Conservation (phyloP, 2,113 vertebrate species). For the Recurvirostra avosetta region DNA sequence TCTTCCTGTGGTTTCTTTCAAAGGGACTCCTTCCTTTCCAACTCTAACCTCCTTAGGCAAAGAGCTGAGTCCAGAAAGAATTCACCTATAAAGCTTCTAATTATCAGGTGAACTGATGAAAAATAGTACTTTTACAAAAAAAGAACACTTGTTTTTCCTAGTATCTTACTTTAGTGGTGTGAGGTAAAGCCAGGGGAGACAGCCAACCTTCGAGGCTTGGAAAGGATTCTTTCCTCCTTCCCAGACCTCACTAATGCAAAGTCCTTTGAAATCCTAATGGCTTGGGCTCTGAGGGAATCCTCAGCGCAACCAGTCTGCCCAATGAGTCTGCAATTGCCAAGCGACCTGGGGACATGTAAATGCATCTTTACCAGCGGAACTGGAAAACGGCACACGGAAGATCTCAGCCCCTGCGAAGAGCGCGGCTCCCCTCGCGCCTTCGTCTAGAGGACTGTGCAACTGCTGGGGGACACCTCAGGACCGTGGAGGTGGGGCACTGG, state of each 20-base stretch:
- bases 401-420: background rate
- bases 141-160: background rate
- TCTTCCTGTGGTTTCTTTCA: constrained; percentile 27
- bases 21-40: background rate
- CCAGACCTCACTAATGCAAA: background rate
- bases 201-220: background rate
- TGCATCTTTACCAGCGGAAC: background rate
- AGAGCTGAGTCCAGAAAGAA: background rate
- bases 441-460: background rate
- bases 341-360: background rate
- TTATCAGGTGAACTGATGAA: background rate
- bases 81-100: background rate
- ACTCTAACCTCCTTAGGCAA: constrained; percentile 5
- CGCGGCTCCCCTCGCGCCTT: background rate
- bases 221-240: background rate
- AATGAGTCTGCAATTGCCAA: background rate
- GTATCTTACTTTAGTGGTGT: background rate
- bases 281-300: background rate
- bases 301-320: background rate
- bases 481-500: background rate
- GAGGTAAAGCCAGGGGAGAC: background rate
- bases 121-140: background rate
- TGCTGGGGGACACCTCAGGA: background rate
- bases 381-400: background rate
- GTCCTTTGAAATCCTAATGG: background rate